Evolutionary conservation across 2,113 vertebrate genomes (phyloP), one percentile per base, ranked within the genome.

Genomic region (Siniperca knerii): DNA sequence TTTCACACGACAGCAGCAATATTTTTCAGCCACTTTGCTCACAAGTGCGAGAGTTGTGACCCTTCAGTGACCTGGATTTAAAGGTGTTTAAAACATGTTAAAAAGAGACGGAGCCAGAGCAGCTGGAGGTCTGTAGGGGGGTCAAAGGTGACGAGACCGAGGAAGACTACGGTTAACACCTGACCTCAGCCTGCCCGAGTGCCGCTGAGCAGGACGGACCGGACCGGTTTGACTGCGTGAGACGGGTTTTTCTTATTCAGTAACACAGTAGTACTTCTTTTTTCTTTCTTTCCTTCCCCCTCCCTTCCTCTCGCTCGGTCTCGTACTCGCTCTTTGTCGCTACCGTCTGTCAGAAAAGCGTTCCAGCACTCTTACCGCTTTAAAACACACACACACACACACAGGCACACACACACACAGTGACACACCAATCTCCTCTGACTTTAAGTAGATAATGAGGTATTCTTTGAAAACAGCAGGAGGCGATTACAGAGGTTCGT

Each of bases 391-490:
- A 61, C 46, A 79, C 65, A 79, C 46, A 82, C 8, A 48, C 66
- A 76, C 6, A 33, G 33, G 25, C 18, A 73, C 46, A 70, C 61
- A 54, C 70, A 25, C 54, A 71, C 8, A 58, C 78, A 73, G 37
- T 8, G 29, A 79, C 70, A 79, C 57, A 81, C 65, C 5, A 69
- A 71, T 54, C 75, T 80, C 67, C 60, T 77, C 81, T 60, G 89
- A 89, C 84, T 85, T 72, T 89, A 91, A 82, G 85, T 82, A 92
- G 87, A 91, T 94, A 93, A 94, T 90, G 84, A 92, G 76, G 66
- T 81, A 90, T 94, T 94, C 91, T 92, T 76, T 80, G 44, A 86
- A 91, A 93, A 70, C 92, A 90, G 91, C 90, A 82, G 91, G 92
- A 84, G 77, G 83, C 65, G 61, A 90, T 90, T 87, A 89, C 85